Base-by-base conservation (phyloP, 2,888 invertebrate species). In the Drosophila cognata region DNA sequence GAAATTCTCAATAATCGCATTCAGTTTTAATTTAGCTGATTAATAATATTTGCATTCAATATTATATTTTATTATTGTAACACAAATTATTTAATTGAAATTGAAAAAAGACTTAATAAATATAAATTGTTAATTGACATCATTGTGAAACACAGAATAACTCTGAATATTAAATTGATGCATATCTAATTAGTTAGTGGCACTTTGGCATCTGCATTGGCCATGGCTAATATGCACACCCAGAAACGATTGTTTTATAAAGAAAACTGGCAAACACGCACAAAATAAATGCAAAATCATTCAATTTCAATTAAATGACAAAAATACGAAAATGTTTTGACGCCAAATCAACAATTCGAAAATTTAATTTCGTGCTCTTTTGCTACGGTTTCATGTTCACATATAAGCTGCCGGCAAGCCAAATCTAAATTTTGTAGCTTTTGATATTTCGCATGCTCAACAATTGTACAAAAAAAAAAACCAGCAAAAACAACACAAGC, bases 231-330 rank as follows among this genome's bases (percentile, higher is more conserved):
- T 74, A 83, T 52, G 10, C 55, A 68, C 61, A 55, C 25, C 41
- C 41, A 41, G n/a, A 10, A 25, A 25, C 4, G 38, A 46, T 46
- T 46, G 7, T 16, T 1, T 25, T 59, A 52, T 71, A 59, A 51
- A 28, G 48, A 61, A 56, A 28, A 13, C 25, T 8, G 16, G n/a
- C 57, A 53, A 31, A 1, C 25, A 28, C 25, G 25, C 31, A 52
- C 6, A 38, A 18, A 59, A 74, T 76, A 89, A 76, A 46, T 83
- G 86, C 90, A 57, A 79, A 74, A 73, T 87, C 86, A 90, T 87
- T 87, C 79, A 79, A 83, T 81, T 87, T 88, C 79, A 87, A 88
- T 90, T 86, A 87, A 86, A 90, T 74, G 90, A 82, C 79, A 86
- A 84, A 77, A 58, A 74, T 74, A 79, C 71, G 79, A 72, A 90